Evolutionary conservation across 2,797 vertebrate species (phyloP), one percentile per base, ranked within the genome.

Genomic region (Notolabrus celidotus): DNA sequence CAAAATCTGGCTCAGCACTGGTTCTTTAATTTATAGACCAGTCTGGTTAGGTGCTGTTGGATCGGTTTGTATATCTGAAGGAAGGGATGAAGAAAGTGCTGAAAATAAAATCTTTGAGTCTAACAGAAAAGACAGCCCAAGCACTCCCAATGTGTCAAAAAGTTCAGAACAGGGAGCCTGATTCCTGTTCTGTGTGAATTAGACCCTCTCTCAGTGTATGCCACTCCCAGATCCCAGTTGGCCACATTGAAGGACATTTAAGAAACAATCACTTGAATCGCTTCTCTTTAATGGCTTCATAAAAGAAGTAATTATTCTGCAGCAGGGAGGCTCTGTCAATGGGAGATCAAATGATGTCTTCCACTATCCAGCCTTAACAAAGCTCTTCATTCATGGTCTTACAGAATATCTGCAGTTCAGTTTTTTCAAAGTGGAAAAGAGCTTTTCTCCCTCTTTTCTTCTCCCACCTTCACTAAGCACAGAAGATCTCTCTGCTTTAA

Each of bases 281-380:
- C 74, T 78, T 81, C 64, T 79, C 79, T 88, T 75, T 90, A 89
- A 90, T 73, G 82, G 77, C 88, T 84, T 78, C 76, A 85, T 89
- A 89, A 92, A 90, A 84, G 82, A 83, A 81, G 88, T 79, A 84
- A 92, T 92, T 92, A 92, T 92, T 85, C 85, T 87, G 85, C 79
- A 84, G 75, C 38, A 1, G 71, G 66, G 81, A 86, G 60, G 56
- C 19, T 16, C 86, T 88, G 85, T 93, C 89, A 89, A 76, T 61
- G 53, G 76, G 84, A 85, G 90, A 92, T 91, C 91, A 92, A 89
- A 92, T 86, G 80, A 92, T 90, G 88, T 89, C 86, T 80, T 87
- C 77, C 71, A 77, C 84, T 77, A 68, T 81, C 75, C 66, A 75
- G 60, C 76, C 77, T 60, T 61, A 80, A 92, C 92, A 93, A 92